Evolutionary conservation across 2,888 invertebrate species (phyloP).

Genomic region (Polyploca ridens): DNA sequence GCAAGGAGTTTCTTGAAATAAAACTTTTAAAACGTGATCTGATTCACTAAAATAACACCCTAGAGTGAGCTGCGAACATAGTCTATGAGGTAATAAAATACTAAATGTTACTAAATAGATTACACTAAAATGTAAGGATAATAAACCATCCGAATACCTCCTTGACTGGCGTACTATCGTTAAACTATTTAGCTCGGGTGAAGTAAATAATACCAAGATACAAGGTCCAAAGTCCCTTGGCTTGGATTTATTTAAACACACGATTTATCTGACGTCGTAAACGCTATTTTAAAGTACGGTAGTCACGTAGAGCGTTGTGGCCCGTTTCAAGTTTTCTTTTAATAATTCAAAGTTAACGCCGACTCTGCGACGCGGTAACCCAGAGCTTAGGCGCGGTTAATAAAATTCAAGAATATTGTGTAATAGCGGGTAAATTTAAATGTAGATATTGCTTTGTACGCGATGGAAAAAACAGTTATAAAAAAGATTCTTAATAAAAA

Average conservation of each 20-base stretch:
- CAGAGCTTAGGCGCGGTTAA: neutral
- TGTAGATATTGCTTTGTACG: neutral
- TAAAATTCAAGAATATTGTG: neutral
- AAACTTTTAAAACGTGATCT: neutral
- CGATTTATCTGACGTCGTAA: conserved; percentile 33
- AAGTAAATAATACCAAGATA: neutral
- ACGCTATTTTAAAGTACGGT: conserved; percentile 18
- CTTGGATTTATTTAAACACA: conserved; percentile 5
- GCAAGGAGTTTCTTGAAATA: no score
- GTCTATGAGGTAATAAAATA: neutral
- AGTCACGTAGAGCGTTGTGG: conserved; percentile 20
- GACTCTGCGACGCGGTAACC: conserved; percentile 12
- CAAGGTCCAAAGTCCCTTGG: conserved; percentile 4
- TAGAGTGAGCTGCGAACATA: neutral
- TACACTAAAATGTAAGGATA: conserved; percentile 3
- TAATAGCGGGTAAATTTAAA: neutral
- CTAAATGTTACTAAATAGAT: conserved; percentile 8
- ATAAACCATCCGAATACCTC: conserved; percentile 6
- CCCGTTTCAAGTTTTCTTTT: conserved; percentile 22
- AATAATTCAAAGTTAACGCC: conserved; percentile 37
- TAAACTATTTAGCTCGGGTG: conserved; percentile 5
- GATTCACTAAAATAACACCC: neutral
- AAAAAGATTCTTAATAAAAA: neutral
- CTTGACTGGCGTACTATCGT: neutral
- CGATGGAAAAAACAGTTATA: neutral